Evolutionary conservation across 2,797 vertebrate genomes (phyloP), one percentile per base, ranked within the genome.

Genomic region (Rhinichthys osculus): DNA sequence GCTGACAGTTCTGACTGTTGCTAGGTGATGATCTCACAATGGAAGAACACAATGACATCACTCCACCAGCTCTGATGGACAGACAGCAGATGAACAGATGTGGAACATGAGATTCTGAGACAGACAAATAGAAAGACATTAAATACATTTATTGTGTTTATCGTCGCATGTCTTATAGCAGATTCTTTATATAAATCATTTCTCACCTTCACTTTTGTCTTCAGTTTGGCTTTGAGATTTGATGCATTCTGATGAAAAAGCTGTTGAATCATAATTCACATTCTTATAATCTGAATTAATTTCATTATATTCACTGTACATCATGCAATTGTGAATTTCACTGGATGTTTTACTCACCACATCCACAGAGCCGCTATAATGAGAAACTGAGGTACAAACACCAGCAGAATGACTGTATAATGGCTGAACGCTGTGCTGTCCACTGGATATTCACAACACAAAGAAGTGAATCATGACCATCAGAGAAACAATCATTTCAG

Each of bases 311-410:
- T 69, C 16, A 9, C 66, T 69, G 66, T 69, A 6, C 13, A 0
- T 47, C 44, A 73, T 50, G 14, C 3, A 54, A 21, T 19, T 76
- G 30, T 67, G 64, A 66, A 33, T 67, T 67, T 35, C 13, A 8
- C 16, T 35, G 30, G 17, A 76, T 23, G 19, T 54, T 73, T 62
- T 14, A 42, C 69, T 72, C 54, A 73, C 35, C 81, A 82, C 81
- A 82, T 82, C 67, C 69, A 72, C 81, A 82, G 21, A 59, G 69
- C 14, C 1, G 23, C 52, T 59, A 54, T 30, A 6, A 44, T 33
- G 52, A 82, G 38, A 40, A 82, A 42, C 42, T 57, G 81, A 42
- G 66, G 35, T 30, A 62, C 19, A 72, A 82, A n/a, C 21, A 59
- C 69, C n/a, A 57, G 27, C n/a, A 72, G 79, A 81, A 44, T 52